These are phyloP conservation scores for Strigops habroptila DNA, from an alignment of 2,113 vertebrate genomes.

Conservation along the genomic window DNA sequence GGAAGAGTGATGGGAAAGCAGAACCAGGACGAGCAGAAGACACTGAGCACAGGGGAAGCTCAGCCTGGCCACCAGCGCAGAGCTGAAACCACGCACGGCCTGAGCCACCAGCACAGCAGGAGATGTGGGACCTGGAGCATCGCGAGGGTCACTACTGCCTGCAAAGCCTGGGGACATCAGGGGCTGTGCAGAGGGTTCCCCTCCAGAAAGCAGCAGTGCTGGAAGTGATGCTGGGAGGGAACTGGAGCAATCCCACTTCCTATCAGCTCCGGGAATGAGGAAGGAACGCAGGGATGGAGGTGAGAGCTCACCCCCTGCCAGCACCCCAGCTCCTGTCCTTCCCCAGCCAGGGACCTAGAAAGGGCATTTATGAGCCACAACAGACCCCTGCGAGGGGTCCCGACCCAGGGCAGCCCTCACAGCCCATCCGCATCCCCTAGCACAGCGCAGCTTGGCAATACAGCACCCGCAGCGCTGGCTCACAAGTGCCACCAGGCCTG, in stretches of 20 bases:
- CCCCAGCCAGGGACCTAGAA: not conserved
- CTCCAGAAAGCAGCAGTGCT: not conserved
- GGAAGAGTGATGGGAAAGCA: not conserved
- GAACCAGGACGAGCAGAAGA: not conserved
- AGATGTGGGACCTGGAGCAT: not conserved
- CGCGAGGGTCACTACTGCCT: rapidly evolving
- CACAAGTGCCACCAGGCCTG: rapidly evolving
- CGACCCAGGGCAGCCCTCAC: not conserved
- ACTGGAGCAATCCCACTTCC: not conserved
- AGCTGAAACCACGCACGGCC: not conserved
- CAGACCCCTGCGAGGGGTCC: not conserved
- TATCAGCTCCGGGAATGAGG: not conserved
- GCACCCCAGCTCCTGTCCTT: not conserved
- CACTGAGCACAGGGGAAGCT: not conserved
- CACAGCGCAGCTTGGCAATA: not conserved
- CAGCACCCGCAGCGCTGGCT: not conserved
- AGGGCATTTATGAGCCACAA: not conserved
- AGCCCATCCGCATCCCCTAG: not conserved
- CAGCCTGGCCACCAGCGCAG: not conserved
- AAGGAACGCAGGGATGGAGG: not conserved
- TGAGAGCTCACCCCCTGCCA: not conserved
- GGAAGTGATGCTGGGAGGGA: not conserved
- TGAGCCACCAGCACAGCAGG: not conserved
- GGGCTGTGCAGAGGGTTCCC: not conserved
- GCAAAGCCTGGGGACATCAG: rapidly evolving